A percentile compares a stretch with the other conserved stretches of the same genome.
These are phyloP conservation scores for Poeciliopsis presidionis DNA, from an alignment of 2,797 vertebrate species.

Conservation along the genomic window DNA sequence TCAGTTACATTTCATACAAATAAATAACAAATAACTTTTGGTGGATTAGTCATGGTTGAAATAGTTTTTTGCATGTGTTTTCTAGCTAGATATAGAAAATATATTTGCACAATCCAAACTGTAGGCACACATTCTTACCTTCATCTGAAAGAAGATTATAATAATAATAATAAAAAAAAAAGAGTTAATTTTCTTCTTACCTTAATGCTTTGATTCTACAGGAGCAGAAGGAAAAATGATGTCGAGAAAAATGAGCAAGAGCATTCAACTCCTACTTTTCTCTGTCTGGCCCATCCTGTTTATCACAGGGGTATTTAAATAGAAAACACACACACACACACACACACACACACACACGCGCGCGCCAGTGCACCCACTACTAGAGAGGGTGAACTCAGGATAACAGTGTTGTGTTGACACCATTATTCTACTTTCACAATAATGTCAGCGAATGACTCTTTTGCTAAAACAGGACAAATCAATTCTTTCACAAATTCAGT, in stretches of 20 bases:
- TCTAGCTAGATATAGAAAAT: not conserved
- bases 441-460: slow-evolving; percentile 9
- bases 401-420: slow-evolving; percentile 50
- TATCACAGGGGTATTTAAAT: slow-evolving; percentile 72
- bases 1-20: not conserved
- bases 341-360: slow-evolving; percentile 8
- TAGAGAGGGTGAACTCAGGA: slow-evolving; percentile 34
- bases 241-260: slow-evolving; percentile 43
- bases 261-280: slow-evolving; percentile 65
- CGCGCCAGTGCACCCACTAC: slow-evolving; percentile 24
- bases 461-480: slow-evolving; percentile 7
- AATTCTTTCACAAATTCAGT: not conserved
- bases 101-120: not conserved
- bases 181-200: slow-evolving; percentile 58
- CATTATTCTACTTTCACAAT: slow-evolving; percentile 16
- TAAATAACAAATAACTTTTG: not conserved
- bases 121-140: not conserved
- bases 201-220: slow-evolving; percentile 53
- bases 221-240: slow-evolving; percentile 48
- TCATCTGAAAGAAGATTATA: not conserved
- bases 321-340: slow-evolving; percentile 38
- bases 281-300: slow-evolving; percentile 70
- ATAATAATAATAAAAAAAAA: not conserved
- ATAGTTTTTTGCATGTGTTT: not conserved
- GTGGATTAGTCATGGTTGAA: not conserved